phyloP scores from a whole-genome alignment of 64 coral and sea anemone genomes.

The Anthopleura sola region DNA sequence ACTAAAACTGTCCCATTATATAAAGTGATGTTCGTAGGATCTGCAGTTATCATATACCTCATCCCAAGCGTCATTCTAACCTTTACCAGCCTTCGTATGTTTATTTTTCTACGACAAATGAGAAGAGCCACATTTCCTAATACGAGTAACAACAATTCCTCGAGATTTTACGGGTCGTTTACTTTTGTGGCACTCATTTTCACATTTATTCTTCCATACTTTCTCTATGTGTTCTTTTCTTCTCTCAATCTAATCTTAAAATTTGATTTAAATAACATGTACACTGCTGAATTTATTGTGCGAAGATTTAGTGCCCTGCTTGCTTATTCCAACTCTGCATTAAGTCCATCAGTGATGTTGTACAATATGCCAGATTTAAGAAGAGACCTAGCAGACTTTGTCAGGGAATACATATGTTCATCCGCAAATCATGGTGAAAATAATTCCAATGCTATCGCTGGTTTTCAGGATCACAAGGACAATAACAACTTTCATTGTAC shows the following conservation, averaged over 20 bases:
- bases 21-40: not conserved
- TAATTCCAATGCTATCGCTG: too few species aligned
- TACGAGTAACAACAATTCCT: not conserved
- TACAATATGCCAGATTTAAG: not conserved
- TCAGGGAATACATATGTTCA: too few species aligned
- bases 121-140: not conserved
- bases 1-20: constrained; percentile 1
- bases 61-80: not conserved
- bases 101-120: not conserved
- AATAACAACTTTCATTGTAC: too few species aligned
- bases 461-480: too few species aligned
- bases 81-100: not conserved
- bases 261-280: not conserved
- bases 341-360: not conserved
- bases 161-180: not conserved
- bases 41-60: not conserved
- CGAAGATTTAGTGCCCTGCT: not conserved
- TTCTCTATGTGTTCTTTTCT: not conserved
- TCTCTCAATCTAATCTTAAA: not conserved
- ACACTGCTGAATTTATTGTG: not conserved
- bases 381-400: not conserved
- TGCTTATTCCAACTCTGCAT: not conserved
- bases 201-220: constrained; percentile 4
- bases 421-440: too few species aligned
- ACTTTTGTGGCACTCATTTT: not conserved